These are phyloP conservation scores for Tapera naevia DNA, from an alignment of 2,797 vertebrate species.

Conservation along the genomic window DNA sequence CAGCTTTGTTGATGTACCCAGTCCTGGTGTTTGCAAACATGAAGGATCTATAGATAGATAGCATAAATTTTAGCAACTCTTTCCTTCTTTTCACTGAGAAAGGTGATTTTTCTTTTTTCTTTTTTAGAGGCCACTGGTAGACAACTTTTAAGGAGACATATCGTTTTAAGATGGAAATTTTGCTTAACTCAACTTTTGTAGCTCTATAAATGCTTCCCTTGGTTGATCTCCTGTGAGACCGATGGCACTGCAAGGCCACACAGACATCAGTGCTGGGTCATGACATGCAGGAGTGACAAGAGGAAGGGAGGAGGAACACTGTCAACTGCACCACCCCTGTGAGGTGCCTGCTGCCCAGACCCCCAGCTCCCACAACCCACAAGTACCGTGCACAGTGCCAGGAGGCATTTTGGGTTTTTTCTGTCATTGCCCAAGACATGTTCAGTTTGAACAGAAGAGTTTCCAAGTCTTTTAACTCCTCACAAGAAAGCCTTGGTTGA, in stretches of 20 bases:
- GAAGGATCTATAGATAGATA: background rate
- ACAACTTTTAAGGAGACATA: background rate
- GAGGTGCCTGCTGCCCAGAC: rapidly evolving
- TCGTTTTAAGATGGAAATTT: background rate
- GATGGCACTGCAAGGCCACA: background rate
- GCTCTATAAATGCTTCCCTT: background rate
- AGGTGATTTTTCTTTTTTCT: background rate
- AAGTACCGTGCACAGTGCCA: background rate
- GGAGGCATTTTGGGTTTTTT: background rate
- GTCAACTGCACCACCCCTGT: background rate
- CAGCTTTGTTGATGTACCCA: background rate
- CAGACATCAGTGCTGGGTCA: rapidly evolving
- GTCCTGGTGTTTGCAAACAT: background rate
- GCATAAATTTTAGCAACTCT: background rate
- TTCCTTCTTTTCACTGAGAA: background rate
- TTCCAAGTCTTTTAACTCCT: background rate
- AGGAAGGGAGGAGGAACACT: background rate
- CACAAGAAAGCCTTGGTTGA: background rate
- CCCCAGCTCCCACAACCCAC: background rate
- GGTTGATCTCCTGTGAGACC: background rate
- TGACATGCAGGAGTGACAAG: background rate
- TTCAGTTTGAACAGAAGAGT: background rate
- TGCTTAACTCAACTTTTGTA: background rate
- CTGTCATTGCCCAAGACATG: background rate
- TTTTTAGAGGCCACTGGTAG: background rate